A percentile compares a stretch with the other conserved stretches of the same genome.
Conservation (phyloP, 2,113 vertebrate species). For the Rutilus rutilus region DNA sequence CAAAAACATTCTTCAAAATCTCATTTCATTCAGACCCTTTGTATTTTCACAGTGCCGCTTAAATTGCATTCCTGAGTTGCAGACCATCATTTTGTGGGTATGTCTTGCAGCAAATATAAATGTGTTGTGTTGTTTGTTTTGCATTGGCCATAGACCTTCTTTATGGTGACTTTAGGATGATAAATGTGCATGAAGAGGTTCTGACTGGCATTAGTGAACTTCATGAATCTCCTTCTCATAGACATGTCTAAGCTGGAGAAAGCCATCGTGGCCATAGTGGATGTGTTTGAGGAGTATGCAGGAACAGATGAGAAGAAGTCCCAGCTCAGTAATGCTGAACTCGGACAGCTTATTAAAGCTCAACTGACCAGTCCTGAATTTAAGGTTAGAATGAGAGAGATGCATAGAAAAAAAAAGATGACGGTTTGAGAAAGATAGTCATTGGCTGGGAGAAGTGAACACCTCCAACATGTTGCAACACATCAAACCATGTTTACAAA, state of each 20-base stretch:
- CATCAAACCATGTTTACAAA: not conserved
- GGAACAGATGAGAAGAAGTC: slow-evolving; percentile 60
- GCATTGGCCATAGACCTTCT: not conserved
- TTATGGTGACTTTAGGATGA: not conserved
- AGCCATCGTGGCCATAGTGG: slow-evolving; percentile 66
- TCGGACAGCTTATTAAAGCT: slow-evolving; percentile 61
- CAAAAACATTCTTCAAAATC: too few species aligned
- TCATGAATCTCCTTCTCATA: slow-evolving; percentile 13
- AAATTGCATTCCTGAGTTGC: too few species aligned
- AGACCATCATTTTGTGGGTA: not conserved
- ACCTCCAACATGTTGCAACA: slow-evolving; percentile 8
- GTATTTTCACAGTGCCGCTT: too few species aligned
- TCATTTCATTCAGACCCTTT: too few species aligned
- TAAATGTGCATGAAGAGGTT: not conserved
- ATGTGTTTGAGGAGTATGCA: slow-evolving; percentile 70
- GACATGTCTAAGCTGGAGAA: slow-evolving; percentile 72
- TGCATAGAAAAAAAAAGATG: not conserved
- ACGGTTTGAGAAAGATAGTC: not conserved
- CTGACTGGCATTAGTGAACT: not conserved
- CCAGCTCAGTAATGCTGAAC: slow-evolving; percentile 61
- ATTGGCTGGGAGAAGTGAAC: not conserved
- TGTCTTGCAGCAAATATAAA: not conserved
- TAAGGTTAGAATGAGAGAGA: slow-evolving; percentile 55
- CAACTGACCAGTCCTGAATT: slow-evolving; percentile 65
- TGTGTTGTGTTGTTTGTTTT: not conserved